These are phyloP conservation scores for Tanaodytes sp. DNA, from an alignment of 2,888 invertebrate genomes.

Conservation along the genomic window DNA sequence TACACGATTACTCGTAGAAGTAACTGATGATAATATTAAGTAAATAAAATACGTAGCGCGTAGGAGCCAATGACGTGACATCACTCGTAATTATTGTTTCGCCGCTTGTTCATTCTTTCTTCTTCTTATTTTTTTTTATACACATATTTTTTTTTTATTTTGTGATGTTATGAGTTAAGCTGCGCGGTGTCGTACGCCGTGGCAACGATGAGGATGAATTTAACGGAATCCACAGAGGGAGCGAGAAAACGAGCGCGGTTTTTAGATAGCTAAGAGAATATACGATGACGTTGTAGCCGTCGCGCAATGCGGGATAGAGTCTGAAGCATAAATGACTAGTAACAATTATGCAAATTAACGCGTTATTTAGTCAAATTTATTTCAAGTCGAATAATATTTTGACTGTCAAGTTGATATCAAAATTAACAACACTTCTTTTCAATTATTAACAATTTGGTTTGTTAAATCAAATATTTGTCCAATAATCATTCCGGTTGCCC, in stretches of 20 bases:
- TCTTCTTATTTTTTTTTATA: conserved; percentile 7
- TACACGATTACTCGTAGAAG: conserved; percentile 50
- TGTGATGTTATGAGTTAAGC: conserved; percentile 39
- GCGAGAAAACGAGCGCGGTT: no score
- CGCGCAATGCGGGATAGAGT: no score
- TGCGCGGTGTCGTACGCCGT: conserved; percentile 12
- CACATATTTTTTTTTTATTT: conserved; percentile 32
- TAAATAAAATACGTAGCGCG: conserved; percentile 42
- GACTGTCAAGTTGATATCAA: no score
- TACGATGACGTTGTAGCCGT: no score
- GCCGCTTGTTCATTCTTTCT: conserved; percentile 29
- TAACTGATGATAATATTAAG: conserved; percentile 39
- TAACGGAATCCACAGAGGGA: conserved; percentile 36
- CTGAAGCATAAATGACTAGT: no score
- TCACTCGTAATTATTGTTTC: conserved; percentile 42
- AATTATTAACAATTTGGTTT: no score
- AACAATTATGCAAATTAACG: no score
- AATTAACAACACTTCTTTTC: no score
- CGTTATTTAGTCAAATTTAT: no score
- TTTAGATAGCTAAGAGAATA: no score
- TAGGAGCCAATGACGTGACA: conserved; percentile 43
- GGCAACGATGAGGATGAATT: conserved; percentile 38
- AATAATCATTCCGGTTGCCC: not conserved
- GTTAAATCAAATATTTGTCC: no score
- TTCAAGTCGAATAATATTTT: no score